Evolutionary conservation across 2,888 invertebrate genomes (phyloP).

Genomic region (Arctia plantaginis): DNA sequence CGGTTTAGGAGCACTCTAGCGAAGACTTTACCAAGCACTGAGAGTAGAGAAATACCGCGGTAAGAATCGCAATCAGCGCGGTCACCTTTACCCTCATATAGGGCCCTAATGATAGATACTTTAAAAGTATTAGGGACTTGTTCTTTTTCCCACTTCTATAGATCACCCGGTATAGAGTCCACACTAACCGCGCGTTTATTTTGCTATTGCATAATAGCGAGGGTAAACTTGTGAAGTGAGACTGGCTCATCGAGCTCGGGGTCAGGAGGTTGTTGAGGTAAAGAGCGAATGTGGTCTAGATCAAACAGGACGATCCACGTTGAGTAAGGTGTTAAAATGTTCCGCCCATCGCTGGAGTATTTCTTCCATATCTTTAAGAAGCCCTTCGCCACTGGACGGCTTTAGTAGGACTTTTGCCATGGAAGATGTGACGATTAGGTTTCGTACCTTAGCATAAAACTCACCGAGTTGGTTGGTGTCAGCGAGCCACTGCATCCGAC

Average conservation of each 20-base stretch:
- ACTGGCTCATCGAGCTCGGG: no score
- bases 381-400: neutral
- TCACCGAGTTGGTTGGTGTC: neutral
- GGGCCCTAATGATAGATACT: neutral
- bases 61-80: neutral
- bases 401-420: neutral
- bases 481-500: neutral
- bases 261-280: no score
- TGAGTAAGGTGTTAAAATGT: no score
- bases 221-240: no score
- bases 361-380: no score
- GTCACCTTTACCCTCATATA: constrained; percentile 3
- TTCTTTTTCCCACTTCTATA: neutral
- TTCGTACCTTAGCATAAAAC: neutral
- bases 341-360: no score
- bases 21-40: no score
- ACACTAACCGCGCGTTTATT: neutral
- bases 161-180: neutral
- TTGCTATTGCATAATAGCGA: neutral
- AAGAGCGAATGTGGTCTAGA: no score
- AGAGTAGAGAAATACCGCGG: no score
- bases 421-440: neutral
- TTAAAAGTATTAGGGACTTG: neutral
- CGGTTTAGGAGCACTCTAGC: no score
- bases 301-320: no score